A percentile compares a stretch with the other conserved stretches of the same genome.
phyloP scores from a whole-genome alignment of 2,888 invertebrate species.

The Pristionchus entomophagus region DNA sequence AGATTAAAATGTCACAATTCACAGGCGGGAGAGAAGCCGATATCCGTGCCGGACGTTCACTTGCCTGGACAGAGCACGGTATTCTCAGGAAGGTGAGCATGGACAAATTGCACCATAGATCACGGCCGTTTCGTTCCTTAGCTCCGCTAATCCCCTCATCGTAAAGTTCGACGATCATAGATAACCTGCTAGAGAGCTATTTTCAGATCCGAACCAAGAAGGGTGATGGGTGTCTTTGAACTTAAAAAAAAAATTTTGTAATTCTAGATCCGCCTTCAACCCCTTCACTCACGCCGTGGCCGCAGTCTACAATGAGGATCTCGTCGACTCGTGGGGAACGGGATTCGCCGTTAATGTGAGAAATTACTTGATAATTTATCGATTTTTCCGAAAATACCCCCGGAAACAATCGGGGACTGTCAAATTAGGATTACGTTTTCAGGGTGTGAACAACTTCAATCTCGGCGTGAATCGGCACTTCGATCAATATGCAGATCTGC shows the following conservation, averaged over 20 bases:
- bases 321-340: constrained; percentile 70
- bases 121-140: too few species aligned
- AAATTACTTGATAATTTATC: background rate
- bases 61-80: constrained; percentile 65
- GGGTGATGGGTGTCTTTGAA: too few species aligned
- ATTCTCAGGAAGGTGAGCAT: constrained; percentile 68
- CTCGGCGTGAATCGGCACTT: constrained; percentile 66
- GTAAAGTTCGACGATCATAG: too few species aligned
- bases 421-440: constrained; percentile 34
- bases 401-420: background rate
- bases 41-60: constrained; percentile 66
- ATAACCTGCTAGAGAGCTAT: too few species aligned
- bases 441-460: constrained; percentile 70
- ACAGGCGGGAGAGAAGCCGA: constrained; percentile 64
- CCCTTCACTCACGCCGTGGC: constrained; percentile 69
- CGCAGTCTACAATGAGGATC: constrained; percentile 69
- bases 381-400: background rate
- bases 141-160: too few species aligned
- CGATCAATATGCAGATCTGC: constrained; percentile 68
- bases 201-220: too few species aligned
- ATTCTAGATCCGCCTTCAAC: constrained; percentile 66
- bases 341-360: constrained; percentile 68
- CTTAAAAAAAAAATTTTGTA: too few species aligned
- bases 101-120: too few species aligned
- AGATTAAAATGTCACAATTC: too few species aligned